Evolutionary conservation across 2,797 vertebrate genomes (phyloP).

Genomic region (Discoglossus pictus): DNA sequence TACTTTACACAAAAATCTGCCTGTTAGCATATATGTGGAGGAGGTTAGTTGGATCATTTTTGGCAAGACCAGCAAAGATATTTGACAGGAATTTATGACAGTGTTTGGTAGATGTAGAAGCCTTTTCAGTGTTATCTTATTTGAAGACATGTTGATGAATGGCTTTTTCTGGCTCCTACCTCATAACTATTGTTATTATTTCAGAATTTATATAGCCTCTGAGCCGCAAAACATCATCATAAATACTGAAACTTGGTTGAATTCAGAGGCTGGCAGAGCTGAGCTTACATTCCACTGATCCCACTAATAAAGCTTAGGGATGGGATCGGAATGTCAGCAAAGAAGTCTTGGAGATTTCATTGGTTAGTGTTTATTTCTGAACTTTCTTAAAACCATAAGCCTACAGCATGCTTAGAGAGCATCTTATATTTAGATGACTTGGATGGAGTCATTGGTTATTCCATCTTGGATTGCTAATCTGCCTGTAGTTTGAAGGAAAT

Average conservation of each 20-base stretch:
- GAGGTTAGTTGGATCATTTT: constrained; percentile 33
- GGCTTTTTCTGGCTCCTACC: constrained; percentile 35
- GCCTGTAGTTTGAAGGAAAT: too few species aligned
- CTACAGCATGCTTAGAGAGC: too few species aligned
- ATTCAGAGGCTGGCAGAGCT: constrained; percentile 7
- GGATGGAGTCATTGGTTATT: too few species aligned
- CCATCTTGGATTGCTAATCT: too few species aligned
- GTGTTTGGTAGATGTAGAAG: constrained; percentile 31
- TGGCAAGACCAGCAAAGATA: constrained; percentile 26
- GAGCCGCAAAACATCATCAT: constrained; percentile 13
- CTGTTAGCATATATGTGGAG: constrained; percentile 21
- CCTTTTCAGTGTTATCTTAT: constrained; percentile 35
- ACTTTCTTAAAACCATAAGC: too few species aligned
- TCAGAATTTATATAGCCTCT: constrained; percentile 45
- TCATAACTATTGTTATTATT: constrained; percentile 44
- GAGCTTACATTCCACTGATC: not conserved
- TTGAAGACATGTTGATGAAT: constrained; percentile 44
- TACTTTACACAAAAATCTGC: constrained; percentile 6
- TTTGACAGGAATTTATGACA: constrained; percentile 36
- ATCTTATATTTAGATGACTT: too few species aligned
- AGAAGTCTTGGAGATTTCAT: not conserved
- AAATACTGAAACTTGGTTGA: constrained; percentile 16
- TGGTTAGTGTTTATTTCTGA: too few species aligned
- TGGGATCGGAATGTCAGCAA: not conserved
- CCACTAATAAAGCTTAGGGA: not conserved